Evolutionary conservation across 2,113 vertebrate species (phyloP).

Genomic region (Vireo altiloquus): DNA sequence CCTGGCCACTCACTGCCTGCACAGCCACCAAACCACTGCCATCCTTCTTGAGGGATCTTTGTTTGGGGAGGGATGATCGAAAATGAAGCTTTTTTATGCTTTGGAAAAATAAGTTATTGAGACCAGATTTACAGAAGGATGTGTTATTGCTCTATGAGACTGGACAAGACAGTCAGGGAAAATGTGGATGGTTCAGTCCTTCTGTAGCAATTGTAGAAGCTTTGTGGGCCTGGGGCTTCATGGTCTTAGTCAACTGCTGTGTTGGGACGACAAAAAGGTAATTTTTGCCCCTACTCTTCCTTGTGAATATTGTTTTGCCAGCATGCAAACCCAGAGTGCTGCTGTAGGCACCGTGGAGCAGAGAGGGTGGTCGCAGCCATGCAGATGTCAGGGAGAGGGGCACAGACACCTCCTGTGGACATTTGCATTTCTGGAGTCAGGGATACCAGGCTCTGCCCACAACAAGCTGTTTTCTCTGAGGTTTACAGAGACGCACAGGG

Average conservation of each 20-base stretch:
- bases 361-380: rapidly evolving
- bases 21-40: background rate
- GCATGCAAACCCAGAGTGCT: background rate
- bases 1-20: background rate
- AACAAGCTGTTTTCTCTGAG: background rate
- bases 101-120: background rate
- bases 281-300: background rate
- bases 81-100: background rate
- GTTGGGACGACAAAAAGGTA: background rate
- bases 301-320: background rate
- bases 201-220: background rate
- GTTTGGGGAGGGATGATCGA: background rate
- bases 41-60: background rate
- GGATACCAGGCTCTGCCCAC: background rate
- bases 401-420: background rate
- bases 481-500: background rate
- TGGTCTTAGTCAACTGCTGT: background rate
- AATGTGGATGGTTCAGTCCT: background rate
- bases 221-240: background rate
- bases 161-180: rapidly evolving
- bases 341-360: background rate
- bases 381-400: rapidly evolving
- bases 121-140: background rate
- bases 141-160: background rate
- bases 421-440: background rate